Base-by-base conservation (phyloP, 2,113 vertebrate genomes). In the Neomonachus schauinslandi region DNA sequence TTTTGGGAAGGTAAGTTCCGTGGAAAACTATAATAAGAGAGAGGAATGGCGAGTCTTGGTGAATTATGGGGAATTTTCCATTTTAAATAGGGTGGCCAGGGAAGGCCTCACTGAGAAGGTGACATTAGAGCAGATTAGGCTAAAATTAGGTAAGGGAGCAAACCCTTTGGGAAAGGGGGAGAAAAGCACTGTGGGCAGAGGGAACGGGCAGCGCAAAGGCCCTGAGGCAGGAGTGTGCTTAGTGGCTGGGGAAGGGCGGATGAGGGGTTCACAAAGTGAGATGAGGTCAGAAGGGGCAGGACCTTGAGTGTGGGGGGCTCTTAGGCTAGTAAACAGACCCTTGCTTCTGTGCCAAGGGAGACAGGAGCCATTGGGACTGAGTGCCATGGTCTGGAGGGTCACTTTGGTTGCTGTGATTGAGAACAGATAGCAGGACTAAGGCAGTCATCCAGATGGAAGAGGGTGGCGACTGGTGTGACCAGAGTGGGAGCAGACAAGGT, bases 101-200 rank as follows among this genome's bases (percentile, higher is more conserved):
- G 19, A 57, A 84, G 63, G 36, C 61, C 46, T 84, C 76, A 3
- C n/a, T 10, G 33, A 84, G 82, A 72, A 72, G 24, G 24, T 72
- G 61, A 85, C n/a, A 8, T 51, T 18, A 22, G 36, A 61, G 24
- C 21, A 46, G 1, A n/a, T 4, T 6, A 84, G 51, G 33, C 51
- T 82, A 19, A 26, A 0, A 3, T 65, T 42, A 8, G 33, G n/a
- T 4, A 0, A 77, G 67, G 21, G 7, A 92, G 19, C 42, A 28
- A 49, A 57, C n/a, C 3, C 1, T 10, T 7, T 24, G 46, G 67
- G 0, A 22, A 2, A 61, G 28, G 28, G 36, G 57, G 61, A 42
- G 53, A n/a, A 53, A 49, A 74, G 5, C 0, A 0, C 26, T 16
- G 3, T 0, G 0, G 46, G 72, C 24, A 31, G n/a, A 69, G 22